phyloP scores from a whole-genome alignment of 37 sponge, comb jelly and placozoan genomes.

The Agelas oroides region DNA sequence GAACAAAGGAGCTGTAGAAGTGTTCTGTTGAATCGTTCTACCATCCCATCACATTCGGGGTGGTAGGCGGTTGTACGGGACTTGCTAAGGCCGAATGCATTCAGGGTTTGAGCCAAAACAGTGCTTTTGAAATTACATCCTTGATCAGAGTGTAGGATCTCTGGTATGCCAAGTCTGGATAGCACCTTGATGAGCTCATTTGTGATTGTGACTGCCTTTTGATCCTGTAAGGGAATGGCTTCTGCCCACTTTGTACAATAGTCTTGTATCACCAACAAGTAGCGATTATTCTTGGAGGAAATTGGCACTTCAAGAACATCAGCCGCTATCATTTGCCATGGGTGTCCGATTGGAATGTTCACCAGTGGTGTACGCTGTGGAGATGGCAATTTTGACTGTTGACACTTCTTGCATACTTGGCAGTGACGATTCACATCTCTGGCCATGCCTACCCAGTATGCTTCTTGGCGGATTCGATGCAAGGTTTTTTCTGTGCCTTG shows the following conservation, averaged over 20 bases:
- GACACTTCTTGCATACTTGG: conserved; percentile 20
- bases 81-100: conserved; percentile 49
- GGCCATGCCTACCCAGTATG: too few species aligned
- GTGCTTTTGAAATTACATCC: conserved; percentile 58
- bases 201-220: conserved; percentile 27
- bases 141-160: conserved; percentile 65
- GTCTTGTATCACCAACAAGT: conserved; percentile 47
- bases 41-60: conserved; percentile 66
- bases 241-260: conserved; percentile 72
- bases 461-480: too few species aligned
- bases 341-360: conserved; percentile 23
- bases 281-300: background rate
- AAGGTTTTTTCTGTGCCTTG: too few species aligned
- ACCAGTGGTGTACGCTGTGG: conserved; percentile 25
- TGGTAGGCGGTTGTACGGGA: conserved; percentile 55
- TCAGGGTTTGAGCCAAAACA: conserved; percentile 30
- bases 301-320: conserved; percentile 54
- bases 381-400: conserved; percentile 21
- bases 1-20: conserved; percentile 56
- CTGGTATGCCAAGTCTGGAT: conserved; percentile 28
- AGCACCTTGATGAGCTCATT: conserved; percentile 15
- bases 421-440: too few species aligned
- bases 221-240: conserved; percentile 36
- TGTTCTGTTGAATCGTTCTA: conserved; percentile 56
- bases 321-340: conserved; percentile 60